Evolutionary conservation across 1,140 invertebrate species (phyloP).

Genomic region (Drosophila varians): DNA sequence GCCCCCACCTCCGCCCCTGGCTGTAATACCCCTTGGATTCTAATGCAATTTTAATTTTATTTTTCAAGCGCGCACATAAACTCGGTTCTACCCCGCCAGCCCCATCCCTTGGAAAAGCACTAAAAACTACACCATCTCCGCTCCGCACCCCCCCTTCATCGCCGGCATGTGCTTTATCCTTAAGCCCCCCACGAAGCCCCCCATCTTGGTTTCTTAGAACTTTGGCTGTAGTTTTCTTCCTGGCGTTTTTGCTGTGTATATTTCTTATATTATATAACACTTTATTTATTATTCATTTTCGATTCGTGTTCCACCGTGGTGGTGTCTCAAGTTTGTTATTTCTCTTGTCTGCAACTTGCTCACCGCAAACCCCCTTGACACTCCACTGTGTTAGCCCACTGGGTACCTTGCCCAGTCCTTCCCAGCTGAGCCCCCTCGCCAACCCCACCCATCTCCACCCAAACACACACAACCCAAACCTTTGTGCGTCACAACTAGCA

Average conservation of each 20-base stretch:
- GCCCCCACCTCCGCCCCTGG: neutral
- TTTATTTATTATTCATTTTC: constrained; percentile 83
- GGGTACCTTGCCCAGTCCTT: neutral
- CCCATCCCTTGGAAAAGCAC: constrained; percentile 30
- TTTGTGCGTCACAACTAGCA: constrained; percentile 31
- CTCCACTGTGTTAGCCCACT: neutral
- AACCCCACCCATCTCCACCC: neutral
- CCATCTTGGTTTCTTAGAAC: constrained; percentile 35
- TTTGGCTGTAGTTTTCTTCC: constrained; percentile 56
- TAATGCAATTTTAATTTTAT: constrained; percentile 82
- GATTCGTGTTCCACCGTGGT: constrained; percentile 76
- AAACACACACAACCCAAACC: too few relatives aligned
- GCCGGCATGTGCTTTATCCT: constrained; percentile 14
- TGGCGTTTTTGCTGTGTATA: constrained; percentile 49
- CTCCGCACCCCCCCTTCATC: neutral
- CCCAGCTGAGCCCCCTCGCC: neutral
- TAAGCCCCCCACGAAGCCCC: neutral
- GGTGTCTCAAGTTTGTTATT: constrained; percentile 79
- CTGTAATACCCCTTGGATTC: constrained; percentile 72
- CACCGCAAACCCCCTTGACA: constrained; percentile 43
- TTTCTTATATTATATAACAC: constrained; percentile 83
- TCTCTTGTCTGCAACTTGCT: constrained; percentile 79
- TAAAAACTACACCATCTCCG: constrained; percentile 38
- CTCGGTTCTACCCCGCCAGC: constrained; percentile 26
- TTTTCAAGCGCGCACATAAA: constrained; percentile 80